Base-by-base conservation (phyloP, 23 tunicate species). In the Pegea sp. region DNA sequence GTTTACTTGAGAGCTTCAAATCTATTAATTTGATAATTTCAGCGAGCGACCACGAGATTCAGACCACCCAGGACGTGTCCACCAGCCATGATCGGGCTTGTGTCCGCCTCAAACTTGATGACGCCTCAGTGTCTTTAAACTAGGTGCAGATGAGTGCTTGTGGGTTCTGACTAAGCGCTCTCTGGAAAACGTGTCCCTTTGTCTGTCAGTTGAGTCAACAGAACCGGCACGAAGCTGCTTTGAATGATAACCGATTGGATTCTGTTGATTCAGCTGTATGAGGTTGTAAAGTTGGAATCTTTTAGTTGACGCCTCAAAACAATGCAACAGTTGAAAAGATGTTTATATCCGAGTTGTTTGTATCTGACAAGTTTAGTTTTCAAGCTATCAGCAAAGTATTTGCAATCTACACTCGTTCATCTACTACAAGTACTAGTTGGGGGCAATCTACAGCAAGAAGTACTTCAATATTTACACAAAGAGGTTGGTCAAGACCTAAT, bases 141-240 rank as follows among this genome's bases (percentile, higher is more conserved):
- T 69, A 1, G 21, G 72, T 0, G 6, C 51, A 2, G n/a, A 60
- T 16, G 21, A 53, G 27, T 53, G 43, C 24, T 26, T 78, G 38
- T 63, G 68, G 68, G 72, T 70, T 2, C 32, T 78, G 56, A 70
- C 71, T 78, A 58, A 16, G 2, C 78, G 70, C 43, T 33, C 63
- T 8, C 73, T 64, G 3, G 92, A 78, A 13, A 59, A 64, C 20
- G 61, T 48, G 29, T 29, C 52, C 20, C 22, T 78, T 73, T 1
- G 68, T 70, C 0, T 70, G 78, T 64, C 66, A 71, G 20, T 24
- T 68, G 19, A 56, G 59, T 8, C 53, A 18, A 0, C 56, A 19
- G 26, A 34, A 53, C 2, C 70, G 92, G 92, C 92, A 78, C 65
- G 92, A 78, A 18, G 92, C 70, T 16, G 72, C 72, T 19, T 13